A percentile compares a stretch with the other conserved stretches of the same genome.
These are phyloP conservation scores for Chamaea fasciata DNA, from an alignment of 2,113 vertebrate species.

Conservation along the genomic window DNA sequence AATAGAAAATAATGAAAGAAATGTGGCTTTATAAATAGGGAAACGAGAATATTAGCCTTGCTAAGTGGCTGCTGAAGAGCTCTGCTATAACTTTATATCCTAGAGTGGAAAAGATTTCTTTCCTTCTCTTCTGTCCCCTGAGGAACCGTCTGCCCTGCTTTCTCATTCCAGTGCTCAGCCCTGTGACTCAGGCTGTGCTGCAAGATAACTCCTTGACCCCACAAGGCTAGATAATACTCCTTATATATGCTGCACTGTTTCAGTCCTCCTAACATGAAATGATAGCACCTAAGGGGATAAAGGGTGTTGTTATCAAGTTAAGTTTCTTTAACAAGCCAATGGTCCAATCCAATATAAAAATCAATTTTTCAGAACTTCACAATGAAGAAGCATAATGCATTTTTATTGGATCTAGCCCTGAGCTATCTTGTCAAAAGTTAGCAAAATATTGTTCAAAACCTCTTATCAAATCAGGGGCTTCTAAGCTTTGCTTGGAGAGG, in stretches of 20 bases:
- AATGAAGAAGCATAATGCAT: conserved; percentile 11
- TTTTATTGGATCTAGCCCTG: conserved; percentile 38
- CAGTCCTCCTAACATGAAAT: background rate
- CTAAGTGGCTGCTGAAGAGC: background rate
- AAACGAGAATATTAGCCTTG: background rate
- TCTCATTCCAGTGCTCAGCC: background rate
- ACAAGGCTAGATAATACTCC: background rate
- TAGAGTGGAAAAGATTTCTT: background rate
- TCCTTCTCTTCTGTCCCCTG: background rate
- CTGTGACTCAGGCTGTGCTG: background rate
- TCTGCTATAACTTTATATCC: background rate
- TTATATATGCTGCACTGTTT: background rate
- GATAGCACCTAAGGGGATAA: conserved; percentile 20
- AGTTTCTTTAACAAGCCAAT: conserved; percentile 36
- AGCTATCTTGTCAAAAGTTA: conserved; percentile 28
- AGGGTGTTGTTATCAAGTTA: conserved; percentile 31
- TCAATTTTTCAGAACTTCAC: conserved; percentile 31
- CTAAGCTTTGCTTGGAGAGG: background rate
- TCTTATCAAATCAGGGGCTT: background rate
- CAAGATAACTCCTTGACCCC: conserved; percentile 20
- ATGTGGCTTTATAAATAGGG: background rate
- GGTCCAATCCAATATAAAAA: conserved; percentile 49
- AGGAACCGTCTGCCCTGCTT: conserved; percentile 4
- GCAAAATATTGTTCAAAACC: conserved; percentile 10
- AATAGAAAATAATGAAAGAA: background rate